These are phyloP conservation scores for Anoplopoma fimbria DNA, from an alignment of 2,113 vertebrate species.

Conservation along the genomic window DNA sequence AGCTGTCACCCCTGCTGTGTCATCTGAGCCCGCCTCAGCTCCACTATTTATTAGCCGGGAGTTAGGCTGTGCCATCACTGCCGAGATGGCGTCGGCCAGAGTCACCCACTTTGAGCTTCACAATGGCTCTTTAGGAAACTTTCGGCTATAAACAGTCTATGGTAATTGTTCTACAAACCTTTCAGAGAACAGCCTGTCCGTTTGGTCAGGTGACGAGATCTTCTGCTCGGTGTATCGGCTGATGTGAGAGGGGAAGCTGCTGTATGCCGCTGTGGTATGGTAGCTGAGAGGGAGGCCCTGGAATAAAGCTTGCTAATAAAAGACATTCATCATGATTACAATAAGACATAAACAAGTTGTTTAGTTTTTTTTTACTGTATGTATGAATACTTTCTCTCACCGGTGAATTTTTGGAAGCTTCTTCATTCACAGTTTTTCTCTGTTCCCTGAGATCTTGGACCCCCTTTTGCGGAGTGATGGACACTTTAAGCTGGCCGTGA, in stretches of 20 bases:
- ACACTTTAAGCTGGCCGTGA: slow-evolving; percentile 95
- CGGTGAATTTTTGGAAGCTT: slow-evolving; percentile 55
- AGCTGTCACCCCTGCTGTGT: neutral
- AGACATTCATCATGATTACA: neutral
- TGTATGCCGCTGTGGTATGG: slow-evolving; percentile 77
- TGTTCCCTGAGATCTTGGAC: slow-evolving; percentile 84
- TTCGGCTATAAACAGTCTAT: neutral
- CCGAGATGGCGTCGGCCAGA: neutral
- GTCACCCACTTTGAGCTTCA: neutral
- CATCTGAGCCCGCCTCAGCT: neutral
- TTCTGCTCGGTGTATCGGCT: slow-evolving; percentile 79
- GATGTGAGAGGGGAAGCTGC: slow-evolving; percentile 80
- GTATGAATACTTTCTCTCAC: slow-evolving; percentile 57
- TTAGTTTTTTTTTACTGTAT: neutral
- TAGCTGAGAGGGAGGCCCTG: slow-evolving; percentile 75
- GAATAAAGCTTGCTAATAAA: slow-evolving; percentile 62
- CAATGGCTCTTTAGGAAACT: neutral
- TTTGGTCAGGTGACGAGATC: slow-evolving; percentile 75
- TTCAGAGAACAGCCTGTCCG: slow-evolving; percentile 64
- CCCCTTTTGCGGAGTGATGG: slow-evolving; percentile 88
- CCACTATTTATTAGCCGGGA: neutral
- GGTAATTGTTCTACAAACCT: slow-evolving; percentile 73
- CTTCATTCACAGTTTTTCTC: slow-evolving; percentile 77
- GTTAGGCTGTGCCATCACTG: neutral
- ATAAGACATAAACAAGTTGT: neutral